phyloP scores from a whole-genome alignment of 2,113 vertebrate genomes.

The Bubalus kerabau region DNA sequence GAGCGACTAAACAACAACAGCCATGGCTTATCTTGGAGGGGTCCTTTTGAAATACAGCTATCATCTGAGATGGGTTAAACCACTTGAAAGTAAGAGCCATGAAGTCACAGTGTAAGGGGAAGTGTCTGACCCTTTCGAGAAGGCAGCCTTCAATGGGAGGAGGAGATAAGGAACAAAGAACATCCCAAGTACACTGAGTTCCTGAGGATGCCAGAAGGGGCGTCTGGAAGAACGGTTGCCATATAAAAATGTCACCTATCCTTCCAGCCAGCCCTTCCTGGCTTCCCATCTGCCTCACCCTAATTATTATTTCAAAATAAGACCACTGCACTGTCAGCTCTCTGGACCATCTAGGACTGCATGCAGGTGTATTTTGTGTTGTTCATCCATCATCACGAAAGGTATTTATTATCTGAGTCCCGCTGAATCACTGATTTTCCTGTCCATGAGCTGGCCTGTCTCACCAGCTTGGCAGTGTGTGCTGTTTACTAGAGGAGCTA shows the following conservation, averaged over 20 bases:
- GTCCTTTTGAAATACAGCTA: not conserved
- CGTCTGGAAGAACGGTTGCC: not conserved
- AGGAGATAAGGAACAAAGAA: not conserved
- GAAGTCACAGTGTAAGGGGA: not conserved
- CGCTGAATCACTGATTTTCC: not conserved
- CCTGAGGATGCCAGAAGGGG: not conserved
- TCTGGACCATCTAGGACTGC: not conserved
- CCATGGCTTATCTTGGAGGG: not conserved
- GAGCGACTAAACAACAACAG: not conserved
- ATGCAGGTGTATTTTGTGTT: not conserved
- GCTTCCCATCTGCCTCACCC: not conserved
- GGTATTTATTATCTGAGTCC: not conserved
- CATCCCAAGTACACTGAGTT: not conserved
- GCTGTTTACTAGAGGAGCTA: constrained; percentile 50
- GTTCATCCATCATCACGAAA: not conserved
- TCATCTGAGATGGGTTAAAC: not conserved
- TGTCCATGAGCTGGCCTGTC: not conserved
- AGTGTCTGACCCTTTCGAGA: not conserved
- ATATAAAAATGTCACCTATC: not conserved
- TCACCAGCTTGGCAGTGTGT: constrained; percentile 41
- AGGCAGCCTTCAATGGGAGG: not conserved
- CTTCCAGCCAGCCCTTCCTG: not conserved
- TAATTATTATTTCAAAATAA: constrained; percentile 7
- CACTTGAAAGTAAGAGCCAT: not conserved
- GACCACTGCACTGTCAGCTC: not conserved